Conservation (phyloP, 2,797 vertebrate genomes). For the Lateolabrax maculatus region DNA sequence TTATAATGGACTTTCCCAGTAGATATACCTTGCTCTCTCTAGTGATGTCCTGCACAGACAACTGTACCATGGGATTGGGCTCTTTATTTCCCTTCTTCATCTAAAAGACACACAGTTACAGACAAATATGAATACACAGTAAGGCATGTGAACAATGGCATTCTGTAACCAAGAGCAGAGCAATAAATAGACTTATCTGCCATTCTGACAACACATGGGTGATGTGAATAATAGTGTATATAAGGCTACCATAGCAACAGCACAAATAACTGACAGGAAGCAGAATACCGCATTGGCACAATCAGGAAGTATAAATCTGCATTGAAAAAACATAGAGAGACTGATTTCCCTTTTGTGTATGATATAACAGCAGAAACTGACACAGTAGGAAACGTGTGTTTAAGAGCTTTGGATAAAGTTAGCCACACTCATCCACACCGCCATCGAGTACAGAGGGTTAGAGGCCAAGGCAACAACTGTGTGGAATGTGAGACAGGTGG, state of each 20-base stretch:
- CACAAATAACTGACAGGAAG: constrained; percentile 40
- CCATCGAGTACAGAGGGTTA: neutral
- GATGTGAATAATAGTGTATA: constrained; percentile 25
- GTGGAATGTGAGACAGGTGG: constrained; percentile 62
- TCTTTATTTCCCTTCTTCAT: constrained; percentile 92
- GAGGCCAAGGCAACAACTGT: constrained; percentile 33
- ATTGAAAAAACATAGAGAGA: constrained; percentile 21
- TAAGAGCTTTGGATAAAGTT: constrained; percentile 13
- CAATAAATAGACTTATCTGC: constrained; percentile 38
- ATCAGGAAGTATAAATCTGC: constrained; percentile 60
- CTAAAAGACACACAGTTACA: constrained; percentile 74
- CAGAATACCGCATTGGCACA: neutral
- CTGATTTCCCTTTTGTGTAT: neutral
- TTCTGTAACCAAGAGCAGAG: constrained; percentile 13
- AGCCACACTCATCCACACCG: neutral
- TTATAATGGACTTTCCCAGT: neutral
- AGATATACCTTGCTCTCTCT: constrained; percentile 91
- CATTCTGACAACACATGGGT: constrained; percentile 28
- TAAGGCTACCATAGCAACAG: constrained; percentile 53
- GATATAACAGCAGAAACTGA: neutral
- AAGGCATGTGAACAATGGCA: constrained; percentile 14
- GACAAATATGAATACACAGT: constrained; percentile 16
- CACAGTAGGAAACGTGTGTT: constrained; percentile 10
- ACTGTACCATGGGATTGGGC: constrained; percentile 92
- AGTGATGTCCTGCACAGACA: constrained; percentile 91